Evolutionary conservation across 2,113 vertebrate species (phyloP).

Genomic region (Periophthalmodon schlosseri): DNA sequence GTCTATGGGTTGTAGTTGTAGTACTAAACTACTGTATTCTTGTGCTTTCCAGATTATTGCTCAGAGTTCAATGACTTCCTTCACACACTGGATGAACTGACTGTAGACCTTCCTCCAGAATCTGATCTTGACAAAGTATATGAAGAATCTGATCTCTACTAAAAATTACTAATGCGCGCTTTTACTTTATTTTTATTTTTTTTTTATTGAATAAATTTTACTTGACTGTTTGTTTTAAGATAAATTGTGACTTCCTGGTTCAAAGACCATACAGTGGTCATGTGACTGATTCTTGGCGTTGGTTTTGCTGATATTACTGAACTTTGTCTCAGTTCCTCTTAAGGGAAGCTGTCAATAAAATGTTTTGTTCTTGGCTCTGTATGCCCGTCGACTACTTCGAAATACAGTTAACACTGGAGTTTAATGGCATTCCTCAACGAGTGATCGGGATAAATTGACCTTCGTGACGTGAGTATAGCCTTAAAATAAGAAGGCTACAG

Average conservation of each 20-base stretch:
- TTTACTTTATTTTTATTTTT: constrained; percentile 12
- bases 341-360: background rate
- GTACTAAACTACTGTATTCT: constrained; percentile 7
- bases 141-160: constrained; percentile 38
- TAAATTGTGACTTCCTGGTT: constrained; percentile 48
- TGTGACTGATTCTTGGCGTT: constrained; percentile 34
- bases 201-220: constrained; percentile 42
- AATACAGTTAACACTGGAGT: background rate
- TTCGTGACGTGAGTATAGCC: background rate
- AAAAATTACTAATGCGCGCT: background rate
- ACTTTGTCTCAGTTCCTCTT: constrained; percentile 69
- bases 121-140: constrained; percentile 22
- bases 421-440: background rate
- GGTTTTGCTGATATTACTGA: constrained; percentile 54
- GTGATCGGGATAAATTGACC: no score
- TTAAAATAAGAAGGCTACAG: no score
- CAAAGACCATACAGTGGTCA: constrained; percentile 45
- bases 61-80: constrained; percentile 58
- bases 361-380: background rate
- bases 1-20: no score
- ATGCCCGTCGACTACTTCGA: background rate
- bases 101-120: constrained; percentile 61
- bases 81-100: constrained; percentile 61
- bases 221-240: background rate
- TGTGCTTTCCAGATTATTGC: constrained; percentile 31